Evolutionary conservation across 2,113 vertebrate species (phyloP), one percentile per base, ranked within the genome.

Genomic region (Phodopus roborovskii): DNA sequence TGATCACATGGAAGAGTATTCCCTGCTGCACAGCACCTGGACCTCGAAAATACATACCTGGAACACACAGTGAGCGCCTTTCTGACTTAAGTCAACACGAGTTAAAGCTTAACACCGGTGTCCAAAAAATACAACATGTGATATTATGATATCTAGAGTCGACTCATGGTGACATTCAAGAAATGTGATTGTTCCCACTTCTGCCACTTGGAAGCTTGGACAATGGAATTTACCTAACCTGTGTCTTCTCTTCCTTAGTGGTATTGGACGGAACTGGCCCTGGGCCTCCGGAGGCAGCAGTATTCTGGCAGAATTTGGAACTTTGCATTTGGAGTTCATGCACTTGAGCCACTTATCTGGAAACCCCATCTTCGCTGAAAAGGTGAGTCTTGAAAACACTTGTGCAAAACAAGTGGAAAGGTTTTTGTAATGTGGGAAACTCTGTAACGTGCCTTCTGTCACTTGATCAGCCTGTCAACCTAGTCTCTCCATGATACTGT

Each of bases 281-380:
- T 99, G 99, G 99, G 99, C 99, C 2, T 99, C 99, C 0, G 99
- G 99, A 1, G 99, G 99, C 97, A 99, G 99, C 99, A 99, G 99
- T 97, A 99, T 99, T 98, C 98, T 99, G 98, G 99, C 99, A 11
- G 99, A 99, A 98, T 99, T 99, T 91, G 99, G 99, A 94, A 99
- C 99, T 53, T 98, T 99, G 88, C 99, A 99, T 96, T 97, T 99
- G 98, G 99, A 99, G 97, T 99, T 99, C 82, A 98, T 99, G 94
- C 99, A 99, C 97, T 98, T 99, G 98, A 99, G 99, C 98, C 98
- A 99, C 84, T 98, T 99, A 78, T 99, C 99, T 39, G 99, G 99
- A 97, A 99, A 99, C 71, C 99, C 99, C 1, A 96, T 99, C 95
- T 99, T 99, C 98, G 99, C 99, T 60, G 99, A 99, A 98, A 99